Percentiles rank a stretch among this genome's conserved stretches.
Evolutionary conservation across 1,140 invertebrate species (phyloP).

Genomic region (Panulirus ornatus): DNA sequence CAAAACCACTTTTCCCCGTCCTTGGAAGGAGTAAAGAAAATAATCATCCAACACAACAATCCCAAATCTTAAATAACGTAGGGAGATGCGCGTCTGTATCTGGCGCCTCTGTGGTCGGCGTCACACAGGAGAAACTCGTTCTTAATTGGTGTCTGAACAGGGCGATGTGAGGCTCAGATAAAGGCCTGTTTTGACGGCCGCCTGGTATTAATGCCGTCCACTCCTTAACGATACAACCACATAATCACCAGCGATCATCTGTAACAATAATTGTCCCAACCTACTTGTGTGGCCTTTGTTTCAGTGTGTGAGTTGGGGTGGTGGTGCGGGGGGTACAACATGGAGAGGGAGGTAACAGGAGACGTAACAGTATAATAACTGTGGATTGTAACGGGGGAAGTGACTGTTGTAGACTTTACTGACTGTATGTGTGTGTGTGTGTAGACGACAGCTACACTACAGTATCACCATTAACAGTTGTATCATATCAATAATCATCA

Average conservation of each 20-base stretch:
- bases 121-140: background rate
- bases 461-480: too few species aligned
- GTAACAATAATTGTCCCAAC: constrained; percentile 40
- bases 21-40: too few species aligned
- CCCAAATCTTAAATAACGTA: too few species aligned
- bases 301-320: background rate
- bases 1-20: too few species aligned
- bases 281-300: constrained; percentile 21
- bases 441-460: too few species aligned
- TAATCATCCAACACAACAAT: too few species aligned
- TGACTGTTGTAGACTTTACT: too few species aligned
- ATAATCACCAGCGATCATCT: constrained; percentile 45
- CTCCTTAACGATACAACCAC: constrained; percentile 46
- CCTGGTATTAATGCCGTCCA: constrained; percentile 28
- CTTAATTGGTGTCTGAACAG: constrained; percentile 47
- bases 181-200: constrained; percentile 47
- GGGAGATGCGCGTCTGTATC: too few species aligned
- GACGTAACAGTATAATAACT: background rate
- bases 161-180: constrained; percentile 21
- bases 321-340: background rate
- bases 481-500: too few species aligned
- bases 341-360: background rate
- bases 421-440: background rate
- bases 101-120: too few species aligned
- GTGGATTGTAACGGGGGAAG: background rate